These are phyloP conservation scores for Chymomyza fuscimana DNA, from an alignment of 2,888 invertebrate species.

Conservation along the genomic window DNA sequence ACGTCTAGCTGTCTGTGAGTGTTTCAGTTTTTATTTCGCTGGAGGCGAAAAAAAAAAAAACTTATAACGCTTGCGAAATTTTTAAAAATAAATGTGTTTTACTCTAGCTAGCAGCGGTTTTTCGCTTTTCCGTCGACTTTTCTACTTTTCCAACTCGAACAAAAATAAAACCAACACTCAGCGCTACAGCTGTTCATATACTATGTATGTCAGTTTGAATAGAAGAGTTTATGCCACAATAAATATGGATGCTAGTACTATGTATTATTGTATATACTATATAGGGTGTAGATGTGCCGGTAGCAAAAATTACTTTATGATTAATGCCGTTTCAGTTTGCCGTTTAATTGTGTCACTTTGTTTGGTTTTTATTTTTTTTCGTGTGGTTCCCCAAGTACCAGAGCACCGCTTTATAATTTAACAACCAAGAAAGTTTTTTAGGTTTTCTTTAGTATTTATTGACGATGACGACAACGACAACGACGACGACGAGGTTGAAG, in stretches of 20 bases:
- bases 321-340: not conserved
- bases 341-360: conserved; percentile 44
- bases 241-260: conserved; percentile 6
- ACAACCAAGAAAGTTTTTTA: too few species aligned
- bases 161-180: conserved; percentile 70
- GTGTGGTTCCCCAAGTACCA: conserved; percentile 5
- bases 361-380: not conserved
- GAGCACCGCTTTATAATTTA: conserved; percentile 26
- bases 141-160: conserved; percentile 33
- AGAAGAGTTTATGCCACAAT: conserved; percentile 11
- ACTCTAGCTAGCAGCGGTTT: conserved; percentile 55
- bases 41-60: conserved; percentile 40
- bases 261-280: not conserved
- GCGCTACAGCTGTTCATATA: conserved; percentile 35
- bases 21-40: conserved; percentile 37
- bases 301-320: not conserved
- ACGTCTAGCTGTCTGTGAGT: conserved; percentile 26
- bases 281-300: conserved; percentile 12
- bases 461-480: conserved; percentile 10
- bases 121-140: conserved; percentile 23
- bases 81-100: conserved; percentile 71
- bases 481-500: conserved; percentile 6
- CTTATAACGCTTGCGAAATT: conserved; percentile 69
- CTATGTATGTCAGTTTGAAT: not conserved
- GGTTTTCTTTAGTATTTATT: conserved; percentile 36